Evolutionary conservation across 23 tunicate species (phyloP).

Genomic region (Corella eumyota): DNA sequence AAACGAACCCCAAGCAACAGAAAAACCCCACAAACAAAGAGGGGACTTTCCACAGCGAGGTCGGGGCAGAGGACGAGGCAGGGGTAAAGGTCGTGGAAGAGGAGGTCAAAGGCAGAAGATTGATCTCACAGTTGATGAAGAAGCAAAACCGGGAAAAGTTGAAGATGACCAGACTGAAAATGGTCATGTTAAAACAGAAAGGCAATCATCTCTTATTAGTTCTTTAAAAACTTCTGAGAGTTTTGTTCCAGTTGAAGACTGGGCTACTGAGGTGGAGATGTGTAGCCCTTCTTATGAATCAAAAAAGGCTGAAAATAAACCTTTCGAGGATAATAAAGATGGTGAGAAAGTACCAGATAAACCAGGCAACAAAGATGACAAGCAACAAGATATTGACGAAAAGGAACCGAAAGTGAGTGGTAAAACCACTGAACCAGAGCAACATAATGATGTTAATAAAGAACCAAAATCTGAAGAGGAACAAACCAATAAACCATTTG

Average conservation of each 20-base stretch:
- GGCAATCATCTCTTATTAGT: conserved; percentile 17
- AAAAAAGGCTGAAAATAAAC: not conserved
- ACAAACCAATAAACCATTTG: too few species aligned
- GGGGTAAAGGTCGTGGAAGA: conserved; percentile 12
- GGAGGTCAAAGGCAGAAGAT: not conserved
- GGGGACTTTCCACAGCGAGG: too few species aligned
- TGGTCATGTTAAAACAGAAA: too few species aligned
- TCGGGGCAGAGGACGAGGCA: conserved; percentile 25
- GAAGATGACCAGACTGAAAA: conserved; percentile 5
- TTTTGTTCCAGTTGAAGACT: conserved; percentile 50
- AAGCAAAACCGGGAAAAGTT: conserved; percentile 4
- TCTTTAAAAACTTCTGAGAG: conserved; percentile 75
- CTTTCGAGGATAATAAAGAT: not conserved
- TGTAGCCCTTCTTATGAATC: conserved; percentile 48
- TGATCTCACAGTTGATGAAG: not conserved
- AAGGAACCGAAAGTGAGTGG: not conserved
- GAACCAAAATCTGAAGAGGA: not conserved
- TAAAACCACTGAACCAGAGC: too few species aligned
- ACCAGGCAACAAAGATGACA: not conserved
- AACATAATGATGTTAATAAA: not conserved
- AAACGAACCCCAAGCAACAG: not conserved
- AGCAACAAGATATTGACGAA: not conserved
- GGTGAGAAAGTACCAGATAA: not conserved
- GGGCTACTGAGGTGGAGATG: conserved; percentile 86
- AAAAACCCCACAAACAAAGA: not conserved